phyloP scores from a whole-genome alignment of 1,140 invertebrate genomes.

The Chionoecetes opilio region DNA sequence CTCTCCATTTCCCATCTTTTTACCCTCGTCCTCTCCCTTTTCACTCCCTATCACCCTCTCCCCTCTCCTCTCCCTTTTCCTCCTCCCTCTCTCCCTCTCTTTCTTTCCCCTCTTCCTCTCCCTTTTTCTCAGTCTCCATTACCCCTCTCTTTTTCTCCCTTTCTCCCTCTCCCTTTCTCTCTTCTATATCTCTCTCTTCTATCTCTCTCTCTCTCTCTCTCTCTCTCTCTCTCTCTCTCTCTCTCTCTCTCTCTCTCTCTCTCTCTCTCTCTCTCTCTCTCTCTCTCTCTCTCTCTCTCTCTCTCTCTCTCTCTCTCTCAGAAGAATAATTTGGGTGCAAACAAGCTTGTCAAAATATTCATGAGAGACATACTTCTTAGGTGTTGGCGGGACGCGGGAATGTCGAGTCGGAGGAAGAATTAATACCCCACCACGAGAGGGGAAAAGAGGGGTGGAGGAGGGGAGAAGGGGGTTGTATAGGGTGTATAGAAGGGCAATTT shows the following conservation, averaged over 20 bases:
- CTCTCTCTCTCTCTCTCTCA: background rate
- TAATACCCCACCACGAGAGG: background rate
- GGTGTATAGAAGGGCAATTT: background rate
- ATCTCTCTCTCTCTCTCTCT: background rate
- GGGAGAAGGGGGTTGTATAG: background rate
- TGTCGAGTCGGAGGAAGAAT: background rate
- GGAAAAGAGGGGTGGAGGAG: background rate
- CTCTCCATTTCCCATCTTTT: background rate
- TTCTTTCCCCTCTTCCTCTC: background rate
- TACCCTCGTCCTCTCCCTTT: background rate
- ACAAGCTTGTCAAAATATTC: constrained; percentile 59
- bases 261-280: background rate
- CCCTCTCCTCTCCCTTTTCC: background rate
- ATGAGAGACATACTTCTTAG: constrained; percentile 53
- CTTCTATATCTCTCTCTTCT: too few relatives aligned
- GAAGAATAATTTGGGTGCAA: constrained; percentile 58
- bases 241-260: background rate
- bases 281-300: background rate
- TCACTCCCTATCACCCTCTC: background rate
- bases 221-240: background rate
- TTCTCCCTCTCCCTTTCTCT: background rate
- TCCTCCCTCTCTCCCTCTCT: background rate
- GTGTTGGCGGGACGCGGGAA: constrained; percentile 36
- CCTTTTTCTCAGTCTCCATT: background rate
- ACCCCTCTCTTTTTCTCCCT: background rate